Percentiles rank a stretch among this genome's conserved stretches.
These are phyloP conservation scores for Drosophila austrosaltans DNA, from an alignment of 2,888 invertebrate species.

Conservation along the genomic window DNA sequence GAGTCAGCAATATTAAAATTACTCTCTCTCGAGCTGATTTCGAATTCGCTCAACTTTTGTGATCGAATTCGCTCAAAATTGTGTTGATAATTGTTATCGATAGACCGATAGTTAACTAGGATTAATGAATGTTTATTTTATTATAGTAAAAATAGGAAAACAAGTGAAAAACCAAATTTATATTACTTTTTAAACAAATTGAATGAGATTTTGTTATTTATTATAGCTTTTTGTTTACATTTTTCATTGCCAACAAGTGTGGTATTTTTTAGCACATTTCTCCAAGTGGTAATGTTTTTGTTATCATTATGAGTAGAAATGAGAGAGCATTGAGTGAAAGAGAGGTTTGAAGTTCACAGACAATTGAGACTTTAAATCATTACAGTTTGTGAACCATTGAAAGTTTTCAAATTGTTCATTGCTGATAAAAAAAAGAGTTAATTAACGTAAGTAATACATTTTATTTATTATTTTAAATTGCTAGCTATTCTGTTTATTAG, in stretches of 20 bases:
- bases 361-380: neutral
- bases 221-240: neutral
- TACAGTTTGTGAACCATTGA: neutral
- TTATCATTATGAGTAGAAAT: slow-evolving; percentile 5
- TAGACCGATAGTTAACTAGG: neutral
- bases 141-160: neutral
- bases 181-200: too few species aligned
- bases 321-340: neutral
- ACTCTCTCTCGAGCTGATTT: too few species aligned
- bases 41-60: too few species aligned
- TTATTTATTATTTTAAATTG: too few species aligned
- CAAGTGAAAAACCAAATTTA: too few species aligned
- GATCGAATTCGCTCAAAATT: slow-evolving; percentile 19
- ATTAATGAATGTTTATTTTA: neutral
- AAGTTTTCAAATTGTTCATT: neutral
- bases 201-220: too few species aligned
- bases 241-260: neutral
- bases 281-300: slow-evolving; percentile 2
- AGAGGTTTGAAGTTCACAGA: neutral
- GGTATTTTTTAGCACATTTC: slow-evolving; percentile 12
- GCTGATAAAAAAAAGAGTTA: too few species aligned
- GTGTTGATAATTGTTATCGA: slow-evolving; percentile 25
- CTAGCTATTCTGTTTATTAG: too few species aligned
- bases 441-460: neutral
- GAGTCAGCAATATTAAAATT: too few species aligned